Evolutionary conservation across 1,140 invertebrate species (phyloP), one percentile per base, ranked within the genome.

Genomic region (Batillaria attramentaria): DNA sequence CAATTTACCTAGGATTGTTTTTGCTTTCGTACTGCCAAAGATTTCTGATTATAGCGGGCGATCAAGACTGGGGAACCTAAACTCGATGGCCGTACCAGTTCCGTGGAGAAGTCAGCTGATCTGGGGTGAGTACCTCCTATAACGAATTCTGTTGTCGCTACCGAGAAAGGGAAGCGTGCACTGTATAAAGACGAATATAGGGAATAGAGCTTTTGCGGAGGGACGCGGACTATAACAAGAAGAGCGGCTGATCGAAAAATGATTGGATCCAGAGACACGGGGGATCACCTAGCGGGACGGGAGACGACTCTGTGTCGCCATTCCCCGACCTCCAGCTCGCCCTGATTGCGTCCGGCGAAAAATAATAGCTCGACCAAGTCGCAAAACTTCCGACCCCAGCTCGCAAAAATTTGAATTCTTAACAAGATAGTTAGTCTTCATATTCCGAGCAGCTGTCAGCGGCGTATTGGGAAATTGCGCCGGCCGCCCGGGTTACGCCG

Each of bases 371-470:
- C 3, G 20, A 39, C 24, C 41, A 28, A 16, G 31, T 6, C 68
- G 24, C 66, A 39, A n/a, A 4, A 13, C 66, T 41, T 20, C 35
- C 39, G 66, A 69, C 66, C 68, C 68, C 33, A 46, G 50, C 37
- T 43, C 37, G 66, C 37, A 39, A 42, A 70, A 70, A 70, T 70
- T 70, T 70, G 68, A 70, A 70, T 70, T 70, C 68, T 70, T 70
- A 46, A 46, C 68, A 70, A 42, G 68, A 24, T 70, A 70, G 68
- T 70, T 70, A 70, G 68, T 70, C 68, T 70, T 70, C 68, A 70
- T 70, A 70, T 70, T 70, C 68, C 2, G 42, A 10, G 68, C 68
- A 70, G 68, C 68, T 70, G 68, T 70, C 68, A 42, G 20, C 68
- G 41, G 33, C 35, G 28, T 46, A 43, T 43, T 43, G 18, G 68